phyloP scores from a whole-genome alignment of 2,113 vertebrate genomes.

The Silurus glanis region DNA sequence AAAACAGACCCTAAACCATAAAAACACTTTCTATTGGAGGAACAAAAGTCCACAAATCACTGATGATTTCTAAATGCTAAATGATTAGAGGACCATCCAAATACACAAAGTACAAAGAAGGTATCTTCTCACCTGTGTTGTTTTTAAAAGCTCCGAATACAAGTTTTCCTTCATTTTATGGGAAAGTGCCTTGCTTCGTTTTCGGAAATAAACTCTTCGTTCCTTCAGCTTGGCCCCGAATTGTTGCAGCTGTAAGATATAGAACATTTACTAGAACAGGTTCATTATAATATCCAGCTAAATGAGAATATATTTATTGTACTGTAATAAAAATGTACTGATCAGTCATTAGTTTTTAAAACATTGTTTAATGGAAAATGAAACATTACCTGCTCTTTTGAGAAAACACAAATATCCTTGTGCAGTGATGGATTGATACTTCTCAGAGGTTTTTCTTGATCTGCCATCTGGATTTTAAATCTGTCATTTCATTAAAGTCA shows the following conservation, averaged over 20 bases:
- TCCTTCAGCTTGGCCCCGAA: conserved; percentile 72
- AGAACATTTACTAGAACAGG: background rate
- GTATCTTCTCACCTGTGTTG: conserved; percentile 55
- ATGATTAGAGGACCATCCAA: background rate
- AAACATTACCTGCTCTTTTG: conserved; percentile 67
- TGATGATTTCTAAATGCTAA: background rate
- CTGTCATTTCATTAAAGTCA: conserved; percentile 49
- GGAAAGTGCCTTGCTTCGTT: conserved; percentile 64
- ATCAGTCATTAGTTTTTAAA: background rate
- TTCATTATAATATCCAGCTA: background rate
- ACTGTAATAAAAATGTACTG: background rate
- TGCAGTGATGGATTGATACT: conserved; percentile 64
- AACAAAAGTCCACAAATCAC: background rate
- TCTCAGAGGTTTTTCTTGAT: conserved; percentile 66
- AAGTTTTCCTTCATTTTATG: conserved; percentile 71
- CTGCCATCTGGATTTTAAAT: conserved; percentile 63
- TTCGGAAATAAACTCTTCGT: conserved; percentile 66
- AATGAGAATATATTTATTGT: background rate
- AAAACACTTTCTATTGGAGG: background rate
- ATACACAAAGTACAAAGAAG: background rate
- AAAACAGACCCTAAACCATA: too few species aligned
- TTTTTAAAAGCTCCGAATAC: conserved; percentile 62
- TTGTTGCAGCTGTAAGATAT: conserved; percentile 61
- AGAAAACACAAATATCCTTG: conserved; percentile 60
- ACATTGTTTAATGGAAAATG: background rate